phyloP scores from a whole-genome alignment of 2,888 invertebrate genomes.

The Andrena praecox region DNA sequence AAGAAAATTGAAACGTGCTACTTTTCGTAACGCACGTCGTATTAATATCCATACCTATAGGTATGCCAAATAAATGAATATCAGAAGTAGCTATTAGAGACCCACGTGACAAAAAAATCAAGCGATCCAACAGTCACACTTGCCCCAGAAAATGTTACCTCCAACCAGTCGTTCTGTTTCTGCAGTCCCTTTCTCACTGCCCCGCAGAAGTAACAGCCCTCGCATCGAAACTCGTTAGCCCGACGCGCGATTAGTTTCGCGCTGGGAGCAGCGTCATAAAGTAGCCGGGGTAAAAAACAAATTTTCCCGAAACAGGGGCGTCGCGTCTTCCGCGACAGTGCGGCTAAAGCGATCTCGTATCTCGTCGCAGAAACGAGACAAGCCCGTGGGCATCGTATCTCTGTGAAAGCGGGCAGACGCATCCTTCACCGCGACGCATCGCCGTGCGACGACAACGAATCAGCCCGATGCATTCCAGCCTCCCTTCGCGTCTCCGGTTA shows the following conservation, averaged over 20 bases:
- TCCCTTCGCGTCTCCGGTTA: constrained; percentile 15
- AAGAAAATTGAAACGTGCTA: too few relatives aligned
- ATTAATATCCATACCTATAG: too few relatives aligned
- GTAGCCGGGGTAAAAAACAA: background rate
- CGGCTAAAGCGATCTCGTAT: constrained; percentile 38
- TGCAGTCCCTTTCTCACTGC: background rate
- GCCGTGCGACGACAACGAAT: constrained; percentile 21
- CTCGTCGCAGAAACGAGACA: constrained; percentile 21
- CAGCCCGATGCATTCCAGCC: constrained; percentile 1
- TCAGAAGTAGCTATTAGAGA: too few relatives aligned
- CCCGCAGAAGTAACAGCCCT: constrained; percentile 7
- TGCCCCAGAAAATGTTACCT: too few relatives aligned
- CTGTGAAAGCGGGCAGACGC: constrained; percentile 20
- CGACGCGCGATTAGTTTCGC: constrained; percentile 23
- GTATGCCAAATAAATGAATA: too few relatives aligned
- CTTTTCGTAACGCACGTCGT: too few relatives aligned
- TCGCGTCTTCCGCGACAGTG: constrained; percentile 4
- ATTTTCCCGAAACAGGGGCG: constrained; percentile 29
- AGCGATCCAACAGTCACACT: too few relatives aligned
- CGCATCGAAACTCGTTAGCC: constrained; percentile 23
- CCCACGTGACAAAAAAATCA: too few relatives aligned
- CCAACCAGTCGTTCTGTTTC: background rate
- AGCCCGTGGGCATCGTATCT: constrained; percentile 19
- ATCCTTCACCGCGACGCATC: constrained; percentile 30
- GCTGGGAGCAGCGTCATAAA: constrained; percentile 13